Evolutionary conservation across 2,113 vertebrate species (phyloP), one percentile per base, ranked within the genome.

Genomic region (Sigmodon hispidus): DNA sequence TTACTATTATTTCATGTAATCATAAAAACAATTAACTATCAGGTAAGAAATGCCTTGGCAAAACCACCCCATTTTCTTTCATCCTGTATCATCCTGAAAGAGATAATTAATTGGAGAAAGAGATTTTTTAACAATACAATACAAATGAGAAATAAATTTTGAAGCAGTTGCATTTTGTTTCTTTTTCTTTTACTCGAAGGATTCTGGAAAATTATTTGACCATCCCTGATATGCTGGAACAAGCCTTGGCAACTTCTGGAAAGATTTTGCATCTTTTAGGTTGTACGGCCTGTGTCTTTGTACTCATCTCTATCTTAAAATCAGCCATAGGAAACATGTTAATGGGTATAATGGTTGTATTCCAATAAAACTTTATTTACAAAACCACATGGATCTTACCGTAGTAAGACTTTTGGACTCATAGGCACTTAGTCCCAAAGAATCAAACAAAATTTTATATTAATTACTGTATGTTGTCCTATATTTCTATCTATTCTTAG

Each of bases 251-350:
- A 73, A 26, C 70, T 45, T 75, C 19, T 26, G 26, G 12, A 73
- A 45, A 45, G 12, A 3, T 6, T 45, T 75, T 24, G 45, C 40
- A 75, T 10, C 70, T 80, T 75, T 13, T 52, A 16, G 48, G 50
- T 16, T 24, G 12, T 13, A 43, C 29, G 21, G n/a, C n/a, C 29
- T 84, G 10, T 73, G 1, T 80, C 8, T 70, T 89, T 70, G 21
- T 34, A 61, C 31, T 91, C 43, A 89, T 45, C 43, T 89, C n/a
- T 75, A 7, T 5, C 59, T 86, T 89, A 93, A 95, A 88, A 75
- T n/a, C 24, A 97, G 31, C 22, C 43, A 90, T 11, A 84, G 24
- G n/a, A 0, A 83, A 90, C 55, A 11, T n/a, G 21, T 77, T 77
- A 65, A 48, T 69, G 4, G 36, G 45, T 93, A 50, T 15, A 0